A percentile compares a stretch with the other conserved stretches of the same genome.
phyloP scores from a whole-genome alignment of 2,113 vertebrate species.

The Hypocryptadius cinnamomeus region DNA sequence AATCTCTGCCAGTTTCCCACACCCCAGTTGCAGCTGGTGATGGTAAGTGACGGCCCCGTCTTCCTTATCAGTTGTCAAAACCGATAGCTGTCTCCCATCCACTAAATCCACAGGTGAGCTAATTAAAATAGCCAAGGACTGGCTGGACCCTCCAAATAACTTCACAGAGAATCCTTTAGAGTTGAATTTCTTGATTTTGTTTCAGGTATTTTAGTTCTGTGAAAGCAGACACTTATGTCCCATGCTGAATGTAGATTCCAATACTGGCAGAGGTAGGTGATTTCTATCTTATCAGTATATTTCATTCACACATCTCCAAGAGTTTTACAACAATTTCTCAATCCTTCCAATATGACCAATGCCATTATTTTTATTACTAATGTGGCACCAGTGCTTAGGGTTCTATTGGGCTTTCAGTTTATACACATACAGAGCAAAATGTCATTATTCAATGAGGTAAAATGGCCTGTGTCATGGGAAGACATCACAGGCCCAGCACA shows the following conservation, averaged over 20 bases:
- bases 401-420: not conserved
- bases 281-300: not conserved
- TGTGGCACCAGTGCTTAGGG: not conserved
- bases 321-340: not conserved
- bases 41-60: not conserved
- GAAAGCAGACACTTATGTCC: not conserved
- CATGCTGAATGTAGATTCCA: not conserved
- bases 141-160: not conserved
- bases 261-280: not conserved
- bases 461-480: not conserved
- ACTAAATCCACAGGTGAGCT: not conserved
- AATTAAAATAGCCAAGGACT: not conserved
- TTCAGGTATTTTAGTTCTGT: not conserved
- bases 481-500: not conserved
- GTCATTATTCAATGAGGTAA: not conserved
- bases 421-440: not conserved
- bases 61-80: not conserved
- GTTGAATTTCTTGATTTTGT: not conserved
- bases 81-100: not conserved
- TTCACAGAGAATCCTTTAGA: not conserved
- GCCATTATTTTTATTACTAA: not conserved
- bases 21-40: not conserved
- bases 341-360: not conserved
- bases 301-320: not conserved
- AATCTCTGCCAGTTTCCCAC: not conserved